These are phyloP conservation scores for Sinelater perroti DNA, from an alignment of 2,888 invertebrate species.

Conservation along the genomic window DNA sequence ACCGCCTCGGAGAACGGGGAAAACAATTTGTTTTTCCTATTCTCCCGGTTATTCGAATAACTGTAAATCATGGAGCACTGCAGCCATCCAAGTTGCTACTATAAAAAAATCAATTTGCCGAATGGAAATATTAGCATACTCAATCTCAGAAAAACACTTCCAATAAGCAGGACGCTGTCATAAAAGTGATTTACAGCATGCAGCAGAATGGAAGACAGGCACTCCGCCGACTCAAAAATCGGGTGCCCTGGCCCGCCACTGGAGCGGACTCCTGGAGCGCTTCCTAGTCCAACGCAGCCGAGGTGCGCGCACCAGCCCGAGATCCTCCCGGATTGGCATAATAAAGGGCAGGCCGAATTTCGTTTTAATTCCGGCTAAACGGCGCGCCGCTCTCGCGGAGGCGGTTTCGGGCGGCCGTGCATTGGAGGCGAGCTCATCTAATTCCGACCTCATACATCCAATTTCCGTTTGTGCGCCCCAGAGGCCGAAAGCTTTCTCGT, in stretches of 20 bases:
- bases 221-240: conserved; percentile 5
- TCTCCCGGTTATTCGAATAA: not conserved
- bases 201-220: conserved; percentile 8
- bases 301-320: too few relatives aligned
- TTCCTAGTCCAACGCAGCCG: too few relatives aligned
- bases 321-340: not conserved
- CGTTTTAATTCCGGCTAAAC: conserved; percentile 12
- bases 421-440: conserved; percentile 34
- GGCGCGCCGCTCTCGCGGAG: conserved; percentile 14
- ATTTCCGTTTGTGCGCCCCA: conserved; percentile 42
- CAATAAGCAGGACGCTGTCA: conserved; percentile 35
- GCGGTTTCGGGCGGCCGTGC: conserved; percentile 15
- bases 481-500: conserved; percentile 43
- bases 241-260: too few relatives aligned
- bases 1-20: too few relatives aligned
- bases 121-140: conserved; percentile 55
- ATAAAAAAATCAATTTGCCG: conserved; percentile 50
- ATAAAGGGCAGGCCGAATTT: conserved; percentile 1
- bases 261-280: too few relatives aligned
- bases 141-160: conserved; percentile 47
- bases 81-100: conserved; percentile 25
- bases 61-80: conserved; percentile 25
- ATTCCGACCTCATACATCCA: conserved; percentile 39
- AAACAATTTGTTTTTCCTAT: not conserved
- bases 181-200: conserved; percentile 39